Evolutionary conservation across 2,113 vertebrate species (phyloP).

Genomic region (Pelecanoides urinatrix): DNA sequence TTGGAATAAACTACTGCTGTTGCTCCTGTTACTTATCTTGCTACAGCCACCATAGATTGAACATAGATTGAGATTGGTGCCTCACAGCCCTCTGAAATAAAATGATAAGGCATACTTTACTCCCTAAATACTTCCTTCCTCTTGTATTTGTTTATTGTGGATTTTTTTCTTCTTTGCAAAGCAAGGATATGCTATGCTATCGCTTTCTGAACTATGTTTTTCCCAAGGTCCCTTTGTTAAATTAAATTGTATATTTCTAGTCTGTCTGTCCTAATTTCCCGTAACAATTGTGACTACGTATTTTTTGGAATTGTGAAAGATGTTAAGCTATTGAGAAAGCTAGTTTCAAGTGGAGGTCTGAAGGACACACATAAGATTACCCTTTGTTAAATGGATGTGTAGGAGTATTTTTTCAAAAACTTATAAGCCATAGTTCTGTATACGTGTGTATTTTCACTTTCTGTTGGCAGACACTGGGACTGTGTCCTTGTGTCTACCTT

Average conservation of each 20-base stretch:
- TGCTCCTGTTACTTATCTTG: neutral
- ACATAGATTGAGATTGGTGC: neutral
- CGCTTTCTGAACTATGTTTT: neutral
- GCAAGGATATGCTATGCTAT: neutral
- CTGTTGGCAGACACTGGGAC: neutral
- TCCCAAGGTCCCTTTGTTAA: neutral
- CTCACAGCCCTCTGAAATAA: neutral
- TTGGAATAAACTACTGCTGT: neutral
- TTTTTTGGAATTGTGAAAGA: neutral
- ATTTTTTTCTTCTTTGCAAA: neutral
- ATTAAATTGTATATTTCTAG: neutral
- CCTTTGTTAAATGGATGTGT: neutral
- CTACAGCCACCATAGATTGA: neutral
- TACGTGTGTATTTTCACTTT: neutral
- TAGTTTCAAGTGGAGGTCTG: neutral
- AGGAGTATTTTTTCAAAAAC: neutral
- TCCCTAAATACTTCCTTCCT: neutral
- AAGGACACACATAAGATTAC: neutral
- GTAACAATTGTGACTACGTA: fast-evolving
- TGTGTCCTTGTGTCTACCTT: neutral
- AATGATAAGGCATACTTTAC: neutral
- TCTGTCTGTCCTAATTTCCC: neutral
- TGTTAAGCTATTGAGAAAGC: neutral
- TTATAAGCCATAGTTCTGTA: neutral
- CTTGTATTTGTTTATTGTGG: neutral